Evolutionary conservation across 2,797 vertebrate species (phyloP).

Genomic region (Aulostomus chinensis): DNA sequence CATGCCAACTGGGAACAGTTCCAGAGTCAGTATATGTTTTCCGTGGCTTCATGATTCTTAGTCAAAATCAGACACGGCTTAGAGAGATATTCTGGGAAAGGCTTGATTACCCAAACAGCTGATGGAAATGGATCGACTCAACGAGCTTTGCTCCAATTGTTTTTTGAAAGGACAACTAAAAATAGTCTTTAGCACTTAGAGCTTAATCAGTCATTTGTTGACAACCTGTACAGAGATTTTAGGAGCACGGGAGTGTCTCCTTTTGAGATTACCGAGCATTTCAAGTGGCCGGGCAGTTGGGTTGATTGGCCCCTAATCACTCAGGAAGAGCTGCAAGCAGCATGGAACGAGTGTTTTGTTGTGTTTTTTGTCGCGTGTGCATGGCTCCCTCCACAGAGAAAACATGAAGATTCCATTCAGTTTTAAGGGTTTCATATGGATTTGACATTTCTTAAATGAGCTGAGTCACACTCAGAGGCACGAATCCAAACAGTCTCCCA

Average conservation of each 20-base stretch:
- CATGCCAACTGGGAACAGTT: conserved; percentile 3
- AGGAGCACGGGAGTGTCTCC: conserved; percentile 13
- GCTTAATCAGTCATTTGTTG: conserved; percentile 21
- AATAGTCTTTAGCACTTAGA: conserved; percentile 10
- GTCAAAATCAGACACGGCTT: neutral
- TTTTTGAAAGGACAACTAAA: conserved; percentile 5
- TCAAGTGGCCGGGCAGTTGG: neutral
- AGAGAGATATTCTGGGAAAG: neutral
- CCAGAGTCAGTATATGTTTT: neutral
- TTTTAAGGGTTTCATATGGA: too few species aligned
- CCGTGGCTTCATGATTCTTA: neutral
- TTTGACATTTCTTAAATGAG: neutral
- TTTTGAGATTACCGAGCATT: conserved; percentile 17
- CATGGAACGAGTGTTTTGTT: neutral
- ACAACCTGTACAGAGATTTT: conserved; percentile 6
- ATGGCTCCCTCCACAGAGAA: conserved; percentile 1
- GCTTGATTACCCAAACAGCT: neutral
- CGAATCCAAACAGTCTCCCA: conserved; percentile 5
- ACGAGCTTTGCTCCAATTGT: conserved; percentile 7
- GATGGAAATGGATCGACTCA: conserved; percentile 8
- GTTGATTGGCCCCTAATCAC: conserved; percentile 40
- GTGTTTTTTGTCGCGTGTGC: too few species aligned
- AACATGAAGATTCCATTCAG: neutral
- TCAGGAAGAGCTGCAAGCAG: conserved; percentile 12
- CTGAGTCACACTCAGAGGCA: conserved; percentile 13